phyloP scores from a whole-genome alignment of 2,113 vertebrate genomes.

The Hemiscyllium ocellatum region DNA sequence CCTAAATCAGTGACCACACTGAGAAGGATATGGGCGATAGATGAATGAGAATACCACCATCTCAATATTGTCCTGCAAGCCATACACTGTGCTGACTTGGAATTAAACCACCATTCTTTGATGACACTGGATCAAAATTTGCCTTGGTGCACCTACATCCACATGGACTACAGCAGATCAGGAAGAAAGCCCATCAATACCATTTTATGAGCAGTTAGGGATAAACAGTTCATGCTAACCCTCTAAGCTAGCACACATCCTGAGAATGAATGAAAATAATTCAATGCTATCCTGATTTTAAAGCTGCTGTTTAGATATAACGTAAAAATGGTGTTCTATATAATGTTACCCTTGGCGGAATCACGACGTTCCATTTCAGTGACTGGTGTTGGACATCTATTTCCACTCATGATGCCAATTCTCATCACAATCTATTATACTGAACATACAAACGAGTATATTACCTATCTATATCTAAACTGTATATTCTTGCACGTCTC shows the following conservation, averaged over 20 bases:
- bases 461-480: not conserved
- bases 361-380: not conserved
- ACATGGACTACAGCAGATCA: not conserved
- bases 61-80: not conserved
- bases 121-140: not conserved
- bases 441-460: not conserved
- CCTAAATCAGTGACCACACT: not conserved
- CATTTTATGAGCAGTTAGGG: not conserved
- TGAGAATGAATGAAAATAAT: not conserved
- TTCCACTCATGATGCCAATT: not conserved
- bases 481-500: too few relatives aligned
- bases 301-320: not conserved
- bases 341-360: too few relatives aligned
- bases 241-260: not conserved
- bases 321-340: too few relatives aligned
- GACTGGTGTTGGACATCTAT: not conserved
- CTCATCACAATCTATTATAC: not conserved
- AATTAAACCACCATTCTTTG: not conserved
- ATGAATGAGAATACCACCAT: not conserved
- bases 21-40: not conserved
- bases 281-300: not conserved
- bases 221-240: not conserved
- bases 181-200: not conserved
- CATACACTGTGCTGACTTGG: not conserved
- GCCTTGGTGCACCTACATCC: not conserved